Evolutionary conservation across 2,113 vertebrate species (phyloP).

Genomic region (Albula glossodonta): DNA sequence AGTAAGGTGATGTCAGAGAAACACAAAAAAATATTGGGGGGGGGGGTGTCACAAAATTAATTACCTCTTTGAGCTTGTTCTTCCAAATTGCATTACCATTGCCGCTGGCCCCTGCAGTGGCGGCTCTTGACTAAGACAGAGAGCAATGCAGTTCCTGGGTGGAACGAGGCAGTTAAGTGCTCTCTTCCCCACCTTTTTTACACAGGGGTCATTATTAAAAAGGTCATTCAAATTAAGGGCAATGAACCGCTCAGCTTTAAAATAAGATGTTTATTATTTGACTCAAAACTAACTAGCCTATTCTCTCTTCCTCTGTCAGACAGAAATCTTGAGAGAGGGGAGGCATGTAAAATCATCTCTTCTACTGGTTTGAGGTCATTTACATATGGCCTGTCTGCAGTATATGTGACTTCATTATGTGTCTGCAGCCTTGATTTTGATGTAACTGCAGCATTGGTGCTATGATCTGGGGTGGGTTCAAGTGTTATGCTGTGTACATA

Average conservation of each 20-base stretch:
- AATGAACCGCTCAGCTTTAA: no score
- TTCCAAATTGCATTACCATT: conserved; percentile 28
- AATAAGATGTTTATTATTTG: no score
- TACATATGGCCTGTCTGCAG: background rate
- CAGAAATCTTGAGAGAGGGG: background rate
- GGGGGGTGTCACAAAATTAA: conserved; percentile 49
- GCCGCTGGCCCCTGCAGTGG: background rate
- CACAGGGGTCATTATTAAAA: conserved; percentile 35
- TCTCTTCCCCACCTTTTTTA: background rate
- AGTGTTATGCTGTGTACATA: background rate
- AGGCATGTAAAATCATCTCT: background rate
- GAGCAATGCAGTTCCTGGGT: background rate
- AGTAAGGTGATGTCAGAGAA: no score
- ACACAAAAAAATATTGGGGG: background rate
- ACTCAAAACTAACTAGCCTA: no score
- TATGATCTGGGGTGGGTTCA: background rate
- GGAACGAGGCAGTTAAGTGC: conserved; percentile 40
- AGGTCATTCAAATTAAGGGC: no score
- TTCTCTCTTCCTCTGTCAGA: no score
- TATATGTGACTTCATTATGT: background rate
- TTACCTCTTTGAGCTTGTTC: conserved; percentile 56
- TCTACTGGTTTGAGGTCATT: background rate
- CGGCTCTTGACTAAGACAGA: background rate
- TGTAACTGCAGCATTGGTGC: background rate
- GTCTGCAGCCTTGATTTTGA: background rate